Evolutionary conservation across 2,797 vertebrate species (phyloP), one percentile per base, ranked within the genome.

Genomic region (Chloroceryle inda): DNA sequence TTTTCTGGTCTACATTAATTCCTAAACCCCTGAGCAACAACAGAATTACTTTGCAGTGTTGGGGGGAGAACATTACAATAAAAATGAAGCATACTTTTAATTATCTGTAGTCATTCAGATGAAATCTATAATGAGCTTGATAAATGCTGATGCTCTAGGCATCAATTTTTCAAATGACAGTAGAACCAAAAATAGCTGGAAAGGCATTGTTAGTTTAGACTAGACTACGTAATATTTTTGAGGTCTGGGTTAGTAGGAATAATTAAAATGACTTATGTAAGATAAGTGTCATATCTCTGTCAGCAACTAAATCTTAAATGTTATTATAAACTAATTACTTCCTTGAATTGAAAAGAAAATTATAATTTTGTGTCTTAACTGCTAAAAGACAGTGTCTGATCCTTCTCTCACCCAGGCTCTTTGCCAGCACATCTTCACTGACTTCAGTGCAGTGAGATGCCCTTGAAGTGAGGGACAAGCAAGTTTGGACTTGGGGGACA

Each of bases 11-110:
- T 47, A 5, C 31, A n/a, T 88, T 69, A 82, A 83, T 96, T 93
- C 72, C 87, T 82, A 42, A 92, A 95, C 77, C 71, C 79, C 84
- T 91, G 31, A 95, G 88, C 80, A 93, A 86, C 72, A 76, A 82
- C 3, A 4, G 85, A 91, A 91, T 91, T 93, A 40, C 33, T 95
- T 92, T 84, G 58, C 66, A 71, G 52, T 92, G 75, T 94, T 81
- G n/a, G 24, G 47, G 40, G 63, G 47, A 10, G 87, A 79, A 45
- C 74, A 87, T 91, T 89, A 80, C 90, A 87, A 94, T 95, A 92
- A 96, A 95, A 97, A 89, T 93, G 95, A 95, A 92, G 78, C 88
- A 94, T 93, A 93, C 61, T 95, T 96, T 96, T 96, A 97, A 96
- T 97, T 97, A 97, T 95, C 90, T 92, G 74, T 69, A 95, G 76